These are phyloP conservation scores for Poecile montanus DNA, from an alignment of 2,797 vertebrate genomes.

Conservation along the genomic window DNA sequence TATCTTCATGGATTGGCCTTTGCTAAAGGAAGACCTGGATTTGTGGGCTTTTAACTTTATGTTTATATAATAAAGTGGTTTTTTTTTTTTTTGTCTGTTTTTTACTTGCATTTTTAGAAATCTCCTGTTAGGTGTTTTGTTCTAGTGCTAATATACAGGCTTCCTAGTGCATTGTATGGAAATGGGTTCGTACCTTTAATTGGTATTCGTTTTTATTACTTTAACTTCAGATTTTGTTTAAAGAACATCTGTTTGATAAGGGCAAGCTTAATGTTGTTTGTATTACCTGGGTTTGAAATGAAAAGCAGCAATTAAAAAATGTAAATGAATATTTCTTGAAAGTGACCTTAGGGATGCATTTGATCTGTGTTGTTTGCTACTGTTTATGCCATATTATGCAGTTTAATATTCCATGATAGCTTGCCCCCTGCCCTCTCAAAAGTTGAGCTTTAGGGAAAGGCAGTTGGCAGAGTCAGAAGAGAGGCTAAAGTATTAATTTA, in stretches of 20 bases:
- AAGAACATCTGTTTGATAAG: conserved; percentile 40
- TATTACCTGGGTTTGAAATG: conserved; percentile 39
- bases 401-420: neutral
- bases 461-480: neutral
- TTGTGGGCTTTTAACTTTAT: neutral
- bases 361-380: neutral
- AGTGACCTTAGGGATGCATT: conserved; percentile 12
- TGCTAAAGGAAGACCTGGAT: neutral
- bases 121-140: neutral
- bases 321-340: conserved; percentile 45
- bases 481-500: neutral
- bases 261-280: conserved; percentile 38
- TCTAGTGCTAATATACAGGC: neutral
- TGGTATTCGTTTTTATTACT: neutral
- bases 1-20: neutral
- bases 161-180: neutral
- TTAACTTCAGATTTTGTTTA: conserved; percentile 9
- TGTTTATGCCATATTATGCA: neutral
- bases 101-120: neutral
- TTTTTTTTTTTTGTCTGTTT: neutral
- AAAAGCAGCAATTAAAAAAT: conserved; percentile 64
- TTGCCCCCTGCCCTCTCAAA: neutral
- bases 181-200: neutral
- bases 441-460: neutral
- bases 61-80: neutral